phyloP scores from a whole-genome alignment of 2,888 invertebrate species.

The Agapetus fuscipes region DNA sequence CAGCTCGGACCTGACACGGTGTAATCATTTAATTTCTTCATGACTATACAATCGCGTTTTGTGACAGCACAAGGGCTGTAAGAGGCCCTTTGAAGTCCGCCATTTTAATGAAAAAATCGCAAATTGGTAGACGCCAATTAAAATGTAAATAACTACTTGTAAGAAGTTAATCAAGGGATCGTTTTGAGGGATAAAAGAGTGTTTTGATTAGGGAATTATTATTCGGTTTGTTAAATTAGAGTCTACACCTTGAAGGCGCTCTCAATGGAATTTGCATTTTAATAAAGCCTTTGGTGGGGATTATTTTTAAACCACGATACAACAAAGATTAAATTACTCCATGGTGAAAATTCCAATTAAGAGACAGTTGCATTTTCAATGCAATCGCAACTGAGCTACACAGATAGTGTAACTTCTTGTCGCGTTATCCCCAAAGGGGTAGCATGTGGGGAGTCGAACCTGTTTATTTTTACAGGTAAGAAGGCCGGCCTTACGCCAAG shows the following conservation, averaged over 20 bases:
- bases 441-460: too few species aligned
- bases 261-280: constrained; percentile 10
- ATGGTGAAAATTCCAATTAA: not conserved
- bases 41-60: too few species aligned
- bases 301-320: not conserved
- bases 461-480: too few species aligned
- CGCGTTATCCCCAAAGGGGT: too few species aligned
- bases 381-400: too few species aligned
- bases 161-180: constrained; percentile 12
- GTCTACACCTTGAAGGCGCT: constrained; percentile 12
- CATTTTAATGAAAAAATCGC: too few species aligned
- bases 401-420: too few species aligned
- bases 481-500: too few species aligned
- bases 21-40: too few species aligned
- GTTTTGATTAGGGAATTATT: constrained; percentile 16
- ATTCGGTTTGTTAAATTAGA: constrained; percentile 16
- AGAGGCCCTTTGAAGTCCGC: too few species aligned
- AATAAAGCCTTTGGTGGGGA: not conserved
- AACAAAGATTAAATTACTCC: not conserved
- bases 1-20: too few species aligned
- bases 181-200: not conserved
- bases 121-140: constrained; percentile 13
- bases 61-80: too few species aligned
- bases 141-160: constrained; percentile 18
- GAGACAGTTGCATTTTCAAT: not conserved